Evolutionary conservation across 2,797 vertebrate genomes (phyloP), one percentile per base, ranked within the genome.

Genomic region (Psittacula derbiana): DNA sequence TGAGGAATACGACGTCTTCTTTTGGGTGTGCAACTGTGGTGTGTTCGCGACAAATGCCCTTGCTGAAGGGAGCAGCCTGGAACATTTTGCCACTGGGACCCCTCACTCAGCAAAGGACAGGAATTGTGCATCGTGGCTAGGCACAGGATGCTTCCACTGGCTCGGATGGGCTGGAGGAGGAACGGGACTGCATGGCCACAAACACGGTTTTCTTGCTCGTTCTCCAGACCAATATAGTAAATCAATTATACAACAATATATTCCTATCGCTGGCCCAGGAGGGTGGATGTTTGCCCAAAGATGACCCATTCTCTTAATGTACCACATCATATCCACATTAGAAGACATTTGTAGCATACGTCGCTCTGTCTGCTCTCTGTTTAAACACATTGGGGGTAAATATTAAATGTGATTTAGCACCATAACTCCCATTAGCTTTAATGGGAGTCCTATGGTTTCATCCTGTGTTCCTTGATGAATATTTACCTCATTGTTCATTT

Each of bases 401-500:
- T 86, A 95, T 96, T 96, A 96, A 93, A 85, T 67, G 91, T 67
- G 76, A 95, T 90, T 90, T 93, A 95, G 90, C 78, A 87, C 83
- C 83, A 36, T 66, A 92, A 89, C 80, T 86, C 92, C 85, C 55
- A 76, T 97, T 95, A 96, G 78, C 82, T 92, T 86, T 96, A 97
- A 97, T 95, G 92, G 92, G 95, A 96, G 53, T 53, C 93, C 89
- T 86, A 92, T 16, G 86, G 96, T 80, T 96, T 95, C 91, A 92
- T 93, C 90, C 83, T 95, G 92, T 57, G 86, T 78, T 93, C 94
- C 93, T 53, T 92, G 93, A 97, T 96, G 95, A 94, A 85, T 87
- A 96, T 95, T 97, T 95, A 97, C 96, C 94, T 84, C 96, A 75
- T 74, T 93, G 95, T 65, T 76, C 94, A 93, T 95, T 93, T 93